Evolutionary conservation across 92 coral and sea anemone genomes (phyloP).

Genomic region (Epizoanthus stellaris): DNA sequence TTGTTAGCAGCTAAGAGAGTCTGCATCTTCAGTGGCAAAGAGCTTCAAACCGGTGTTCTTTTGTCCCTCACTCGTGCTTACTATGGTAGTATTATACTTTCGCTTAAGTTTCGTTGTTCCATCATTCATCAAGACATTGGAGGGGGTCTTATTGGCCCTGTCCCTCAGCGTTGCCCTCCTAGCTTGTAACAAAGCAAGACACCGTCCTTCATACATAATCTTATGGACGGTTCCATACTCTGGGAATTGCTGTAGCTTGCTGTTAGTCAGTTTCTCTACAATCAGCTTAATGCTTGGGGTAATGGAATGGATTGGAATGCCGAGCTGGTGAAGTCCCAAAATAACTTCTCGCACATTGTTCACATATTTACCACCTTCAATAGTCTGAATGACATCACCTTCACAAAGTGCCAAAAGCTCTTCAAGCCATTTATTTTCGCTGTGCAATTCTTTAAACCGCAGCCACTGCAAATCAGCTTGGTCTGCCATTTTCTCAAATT

Average conservation of each 20-base stretch:
- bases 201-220: conserved; percentile 17
- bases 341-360: too few species aligned
- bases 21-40: neutral
- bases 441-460: too few species aligned
- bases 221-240: conserved; percentile 5
- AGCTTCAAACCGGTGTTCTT: conserved; percentile 6
- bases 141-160: conserved; percentile 5
- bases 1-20: neutral
- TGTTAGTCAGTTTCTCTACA: neutral
- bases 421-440: too few species aligned
- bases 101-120: neutral
- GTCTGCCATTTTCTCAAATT: too few species aligned
- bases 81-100: conserved; percentile 3
- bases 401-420: too few species aligned
- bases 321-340: too few species aligned
- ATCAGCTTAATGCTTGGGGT: neutral
- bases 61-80: conserved; percentile 20
- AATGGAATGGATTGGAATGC: too few species aligned
- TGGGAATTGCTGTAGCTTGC: neutral
- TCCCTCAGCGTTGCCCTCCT: conserved; percentile 27
- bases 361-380: too few species aligned
- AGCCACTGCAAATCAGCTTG: too few species aligned
- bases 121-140: conserved; percentile 14
- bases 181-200: conserved; percentile 12
- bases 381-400: too few species aligned